A percentile compares a stretch with the other conserved stretches of the same genome.
Evolutionary conservation across 2,113 vertebrate genomes (phyloP).

Genomic region (Chionomys nivalis): DNA sequence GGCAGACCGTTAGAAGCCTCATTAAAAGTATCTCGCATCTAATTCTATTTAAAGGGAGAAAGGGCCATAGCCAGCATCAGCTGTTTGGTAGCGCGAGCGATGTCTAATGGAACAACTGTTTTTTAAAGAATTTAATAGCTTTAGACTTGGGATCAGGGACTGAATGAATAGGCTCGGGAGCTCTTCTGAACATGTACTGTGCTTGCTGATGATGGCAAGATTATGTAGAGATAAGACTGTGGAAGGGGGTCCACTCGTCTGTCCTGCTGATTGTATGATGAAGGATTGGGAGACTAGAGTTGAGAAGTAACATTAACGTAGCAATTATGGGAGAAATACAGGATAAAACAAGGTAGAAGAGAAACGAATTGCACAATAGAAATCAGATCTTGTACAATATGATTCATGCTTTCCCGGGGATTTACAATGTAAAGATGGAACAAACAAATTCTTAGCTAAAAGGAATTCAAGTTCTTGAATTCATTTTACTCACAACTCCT

Average conservation of each 20-base stretch:
- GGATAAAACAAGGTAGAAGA: conserved; percentile 6
- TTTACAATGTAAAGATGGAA: conserved; percentile 21
- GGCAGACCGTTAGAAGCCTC: not conserved
- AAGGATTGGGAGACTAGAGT: not conserved
- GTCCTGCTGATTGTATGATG: not conserved
- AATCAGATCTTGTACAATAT: conserved; percentile 1
- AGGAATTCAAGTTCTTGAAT: not conserved
- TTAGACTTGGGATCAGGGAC: conserved; percentile 38
- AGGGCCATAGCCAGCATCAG: conserved; percentile 15
- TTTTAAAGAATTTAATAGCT: conserved; percentile 51
- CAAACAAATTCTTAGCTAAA: not conserved
- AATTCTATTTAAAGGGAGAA: conserved; percentile 47
- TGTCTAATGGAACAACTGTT: conserved; percentile 54
- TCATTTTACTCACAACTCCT: not conserved
- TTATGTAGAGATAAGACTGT: not conserved
- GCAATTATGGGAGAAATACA: conserved; percentile 14
- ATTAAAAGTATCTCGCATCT: conserved; percentile 33
- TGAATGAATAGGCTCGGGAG: conserved; percentile 21
- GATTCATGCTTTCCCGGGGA: conserved; percentile 18
- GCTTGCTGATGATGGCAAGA: not conserved
- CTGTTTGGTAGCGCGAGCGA: conserved; percentile 19
- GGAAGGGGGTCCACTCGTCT: conserved; percentile 4
- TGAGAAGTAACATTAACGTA: conserved; percentile 14
- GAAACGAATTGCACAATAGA: not conserved
- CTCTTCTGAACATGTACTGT: not conserved